Evolutionary conservation across 2,113 vertebrate genomes (phyloP).

Genomic region (Neolamprologus longior): DNA sequence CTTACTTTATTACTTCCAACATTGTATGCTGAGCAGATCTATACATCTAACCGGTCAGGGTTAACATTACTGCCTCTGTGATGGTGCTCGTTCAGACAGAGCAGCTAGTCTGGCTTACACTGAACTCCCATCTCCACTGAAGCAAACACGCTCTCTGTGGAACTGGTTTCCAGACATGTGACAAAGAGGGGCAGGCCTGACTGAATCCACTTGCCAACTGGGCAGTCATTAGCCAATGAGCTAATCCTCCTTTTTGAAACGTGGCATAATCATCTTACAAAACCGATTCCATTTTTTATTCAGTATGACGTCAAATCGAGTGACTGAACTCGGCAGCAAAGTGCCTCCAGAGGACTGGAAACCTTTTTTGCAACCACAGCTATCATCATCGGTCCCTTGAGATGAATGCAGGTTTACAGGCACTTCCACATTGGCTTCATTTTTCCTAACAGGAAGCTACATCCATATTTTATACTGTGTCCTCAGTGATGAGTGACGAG

Average conservation of each 20-base stretch:
- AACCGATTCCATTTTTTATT: neutral
- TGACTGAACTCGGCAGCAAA: neutral
- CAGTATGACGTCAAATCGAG: neutral
- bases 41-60: neutral
- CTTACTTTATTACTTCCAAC: neutral
- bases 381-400: neutral
- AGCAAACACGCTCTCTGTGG: neutral
- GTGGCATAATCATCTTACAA: neutral
- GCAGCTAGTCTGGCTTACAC: neutral
- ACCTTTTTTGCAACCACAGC: neutral
- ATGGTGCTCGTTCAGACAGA: neutral
- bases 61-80: neutral
- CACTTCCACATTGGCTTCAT: neutral
- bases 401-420: neutral
- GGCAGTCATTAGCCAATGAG: neutral
- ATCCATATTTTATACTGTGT: neutral
- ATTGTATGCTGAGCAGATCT: neutral
- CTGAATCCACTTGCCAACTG: neutral
- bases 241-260: neutral
- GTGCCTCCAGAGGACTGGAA: neutral
- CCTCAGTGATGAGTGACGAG: neutral
- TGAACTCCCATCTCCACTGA: neutral
- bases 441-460: neutral
- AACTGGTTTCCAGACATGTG: neutral
- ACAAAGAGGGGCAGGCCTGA: neutral